Evolutionary conservation across 2,888 invertebrate genomes (phyloP), one percentile per base, ranked within the genome.

Genomic region (Amiota communis): DNA sequence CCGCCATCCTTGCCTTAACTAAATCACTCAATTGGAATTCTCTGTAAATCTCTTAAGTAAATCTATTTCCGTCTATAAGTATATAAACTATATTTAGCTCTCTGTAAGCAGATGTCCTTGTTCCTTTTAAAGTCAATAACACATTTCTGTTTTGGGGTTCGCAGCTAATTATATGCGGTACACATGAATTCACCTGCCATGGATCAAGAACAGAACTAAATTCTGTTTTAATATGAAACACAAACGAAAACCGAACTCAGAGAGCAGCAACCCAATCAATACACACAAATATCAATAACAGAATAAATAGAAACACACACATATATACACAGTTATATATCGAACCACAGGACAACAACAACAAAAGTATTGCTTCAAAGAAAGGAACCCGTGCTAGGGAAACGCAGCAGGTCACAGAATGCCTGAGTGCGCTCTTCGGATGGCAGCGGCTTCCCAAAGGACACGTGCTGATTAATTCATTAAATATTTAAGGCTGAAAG

Each of bases 401-500:
- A 11, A 20, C 59, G 46, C 47, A 11, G 48, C 48, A 17, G 48
- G 15, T 36, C 36, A 36, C 36, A 36, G 47, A 11, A 10, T 15
- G 65, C 15, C 65, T 65, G 65, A 17, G n/a, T 53, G n/a, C n/a
- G 57, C 46, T 1, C 46, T 57, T 15, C 15, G n/a, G 15, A 20
- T 56, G 65, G 57, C 12, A 53, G 70, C 47, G 47, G 49, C 47
- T 47, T n/a, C 63, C 56, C 64, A 23, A 73, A 61, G 76, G 77
- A 72, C 75, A 76, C 77, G 79, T 84, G 82, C 82, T 83, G 85
- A 84, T 86, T 82, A 84, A 83, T 85, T 80, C 82, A 86, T 85
- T 80, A 81, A 82, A 79, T 76, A 86, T 85, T 81, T 77, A 83
- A 78, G 77, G 65, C 63, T 1, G 20, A 67, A 49, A 9, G 51